phyloP scores from a whole-genome alignment of 1,140 invertebrate species.

The Paralvinella palmiformis region DNA sequence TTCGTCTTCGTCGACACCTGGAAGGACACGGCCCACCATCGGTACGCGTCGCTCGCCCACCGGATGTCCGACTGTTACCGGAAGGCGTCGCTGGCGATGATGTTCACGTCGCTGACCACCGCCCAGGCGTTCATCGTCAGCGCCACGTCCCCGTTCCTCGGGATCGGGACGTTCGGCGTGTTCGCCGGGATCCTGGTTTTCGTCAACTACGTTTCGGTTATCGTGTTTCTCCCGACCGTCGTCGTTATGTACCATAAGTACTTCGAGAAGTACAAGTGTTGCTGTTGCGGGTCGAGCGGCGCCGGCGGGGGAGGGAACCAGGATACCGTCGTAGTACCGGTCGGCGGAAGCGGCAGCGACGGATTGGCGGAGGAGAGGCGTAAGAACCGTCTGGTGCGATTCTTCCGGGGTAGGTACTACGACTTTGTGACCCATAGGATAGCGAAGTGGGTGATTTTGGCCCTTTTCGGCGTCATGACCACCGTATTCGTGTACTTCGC shows the following conservation, averaged over 20 bases:
- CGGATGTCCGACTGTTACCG: slow-evolving; percentile 32
- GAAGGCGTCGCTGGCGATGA: slow-evolving; percentile 17
- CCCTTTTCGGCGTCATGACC: slow-evolving; percentile 20
- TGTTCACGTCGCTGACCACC: slow-evolving; percentile 10
- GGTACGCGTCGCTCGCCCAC: slow-evolving; percentile 29
- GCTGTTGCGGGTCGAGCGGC: slow-evolving; percentile 15
- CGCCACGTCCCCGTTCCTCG: slow-evolving; percentile 32
- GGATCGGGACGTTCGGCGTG: slow-evolving; percentile 35
- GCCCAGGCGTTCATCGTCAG: slow-evolving; percentile 34
- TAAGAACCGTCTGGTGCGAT: slow-evolving; percentile 10
- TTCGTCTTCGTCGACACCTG: slow-evolving; percentile 24
- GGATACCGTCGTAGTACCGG: not conserved
- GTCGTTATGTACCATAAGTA: slow-evolving; percentile 34
- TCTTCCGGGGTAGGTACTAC: slow-evolving; percentile 20
- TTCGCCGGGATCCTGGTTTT: slow-evolving; percentile 36
- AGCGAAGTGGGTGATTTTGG: slow-evolving; percentile 23
- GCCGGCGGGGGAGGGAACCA: not conserved
- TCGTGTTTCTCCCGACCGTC: slow-evolving; percentile 40
- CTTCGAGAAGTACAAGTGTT: slow-evolving; percentile 20
- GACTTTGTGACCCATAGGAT: slow-evolving; percentile 21
- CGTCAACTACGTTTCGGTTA: slow-evolving; percentile 38
- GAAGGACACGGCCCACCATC: slow-evolving; percentile 3
- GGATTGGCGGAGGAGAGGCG: not conserved
- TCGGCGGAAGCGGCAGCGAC: too few relatives aligned
- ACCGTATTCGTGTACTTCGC: slow-evolving; percentile 29